Evolutionary conservation across 1,140 invertebrate genomes (phyloP), one percentile per base, ranked within the genome.

Genomic region (Meloidogyne floridensis): DNA sequence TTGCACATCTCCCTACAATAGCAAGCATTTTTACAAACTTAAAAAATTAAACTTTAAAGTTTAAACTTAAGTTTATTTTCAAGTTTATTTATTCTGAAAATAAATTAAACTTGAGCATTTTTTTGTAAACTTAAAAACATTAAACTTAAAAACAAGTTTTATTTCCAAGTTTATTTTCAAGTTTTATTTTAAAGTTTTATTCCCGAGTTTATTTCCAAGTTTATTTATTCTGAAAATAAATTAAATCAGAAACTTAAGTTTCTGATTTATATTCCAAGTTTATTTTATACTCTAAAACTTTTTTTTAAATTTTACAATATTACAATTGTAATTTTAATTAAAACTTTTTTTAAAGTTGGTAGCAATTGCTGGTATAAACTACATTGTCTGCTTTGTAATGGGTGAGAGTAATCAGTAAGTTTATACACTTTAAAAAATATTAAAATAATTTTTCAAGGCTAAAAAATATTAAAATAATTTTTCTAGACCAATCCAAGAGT

Each of bases 401-500:
- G 84, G 76, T 10, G 80, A 74, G 11, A 75, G 80, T 47, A 59
- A 73, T 42, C 56, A 73, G 77, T 70, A 15, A 59, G 75, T 53
- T 53, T 76, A 4, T 20, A 75, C 4, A 51, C 3, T 53, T 75
- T 3, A 53, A 59, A 20, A 72, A 11, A 32, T 32, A 20, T n/a
- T n/a, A n/a, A n/a, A n/a, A n/a, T n/a, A n/a, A n/a, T n/a, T n/a
- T n/a, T n/a, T n/a, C n/a, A n/a, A n/a, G n/a, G n/a, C n/a, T n/a
- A n/a, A n/a, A n/a, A n/a, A 42, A 8, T 1, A 42, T 8, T 8
- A n/a, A 42, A 9, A 56, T 15, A n/a, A 42, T 43, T 84, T 85
- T 32, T 32, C 69, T 32, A 84, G 83, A n/a, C 56, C 71, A 54
- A 18, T 84, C 42, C 84, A 84, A 82, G 84, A 84, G 54, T 77